Base-by-base conservation (phyloP, 2,888 invertebrate species). In the Cloeon dipterum region DNA sequence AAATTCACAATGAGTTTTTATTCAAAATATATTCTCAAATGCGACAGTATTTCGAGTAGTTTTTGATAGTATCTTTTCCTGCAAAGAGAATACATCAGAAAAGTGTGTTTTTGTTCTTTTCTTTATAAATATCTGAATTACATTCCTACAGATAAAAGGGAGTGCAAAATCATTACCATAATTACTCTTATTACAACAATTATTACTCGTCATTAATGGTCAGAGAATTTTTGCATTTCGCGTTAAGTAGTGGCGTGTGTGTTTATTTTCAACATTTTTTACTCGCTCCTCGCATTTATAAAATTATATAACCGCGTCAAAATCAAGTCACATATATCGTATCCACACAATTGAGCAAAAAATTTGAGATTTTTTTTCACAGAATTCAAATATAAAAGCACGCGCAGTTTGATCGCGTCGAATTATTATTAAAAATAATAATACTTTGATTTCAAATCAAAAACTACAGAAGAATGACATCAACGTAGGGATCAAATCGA, bases 11-110 rank as follows among this genome's bases (percentile, higher is more conserved):
- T n/a, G n/a, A n/a, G 32, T 38, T 38, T 33, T 38, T 29, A 29
- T 38, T 38, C 34, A 38, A 38, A 38, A 38, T 38, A 38, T 38
- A 38, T 38, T 38, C 38, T 38, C 38, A 32, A 25, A 25, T 34
- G 38, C 36, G 25, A 36, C 19, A 32, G 20, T 26, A n/a, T 29
- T 29, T 14, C 5, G 29, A 29, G 29, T n/a, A 23, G n/a, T 29
- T n/a, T n/a, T n/a, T n/a, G n/a, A n/a, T n/a, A n/a, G n/a, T n/a
- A n/a, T n/a, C n/a, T n/a, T n/a, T n/a, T n/a, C n/a, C n/a, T 29
- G 29, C 29, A 29, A 29, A 29, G 29, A 29, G 29, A 29, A 29
- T 29, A 29, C 16, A 29, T 16, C n/a, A 5, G 5, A 29, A n/a
- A 29, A n/a, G 29, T 21, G 21, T 5, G 21, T 21, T 8, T 21